These are phyloP conservation scores for Syrista parreyssii DNA, from an alignment of 2,888 invertebrate species.

Conservation along the genomic window DNA sequence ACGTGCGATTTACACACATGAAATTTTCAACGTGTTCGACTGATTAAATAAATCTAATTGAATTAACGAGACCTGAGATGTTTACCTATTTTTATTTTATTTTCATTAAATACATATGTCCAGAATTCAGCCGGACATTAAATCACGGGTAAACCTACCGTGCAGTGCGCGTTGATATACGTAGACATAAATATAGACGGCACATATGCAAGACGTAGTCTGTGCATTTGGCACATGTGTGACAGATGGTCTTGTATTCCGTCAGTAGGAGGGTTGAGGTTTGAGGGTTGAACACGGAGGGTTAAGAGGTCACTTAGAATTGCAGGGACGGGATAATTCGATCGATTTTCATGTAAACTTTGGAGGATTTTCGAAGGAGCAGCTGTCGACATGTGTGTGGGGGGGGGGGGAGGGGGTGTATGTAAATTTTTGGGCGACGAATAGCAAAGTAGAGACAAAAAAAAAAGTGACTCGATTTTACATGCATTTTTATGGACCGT, in stretches of 20 bases:
- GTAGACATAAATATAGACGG: background rate
- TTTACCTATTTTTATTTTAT: no score
- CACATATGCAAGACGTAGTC: background rate
- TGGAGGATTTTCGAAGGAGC: background rate
- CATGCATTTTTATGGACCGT: background rate
- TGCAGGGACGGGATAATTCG: background rate
- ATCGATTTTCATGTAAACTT: background rate
- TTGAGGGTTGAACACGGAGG: background rate
- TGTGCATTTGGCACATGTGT: background rate
- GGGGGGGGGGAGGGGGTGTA: background rate
- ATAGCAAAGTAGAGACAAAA: background rate
- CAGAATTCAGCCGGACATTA: background rate
- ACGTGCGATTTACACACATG: no score
- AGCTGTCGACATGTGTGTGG: background rate
- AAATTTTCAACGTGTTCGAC: no score
- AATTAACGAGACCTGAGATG: no score
- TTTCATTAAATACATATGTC: no score
- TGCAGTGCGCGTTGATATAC: background rate
- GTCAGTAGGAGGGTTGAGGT: background rate
- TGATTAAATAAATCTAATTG: background rate
- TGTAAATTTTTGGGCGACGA: background rate
- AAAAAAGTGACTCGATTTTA: background rate
- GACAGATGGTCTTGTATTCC: background rate
- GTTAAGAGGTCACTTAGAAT: background rate
- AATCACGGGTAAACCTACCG: background rate